These are phyloP conservation scores for Okapia johnstoni DNA, from an alignment of 2,113 vertebrate genomes.

Conservation along the genomic window DNA sequence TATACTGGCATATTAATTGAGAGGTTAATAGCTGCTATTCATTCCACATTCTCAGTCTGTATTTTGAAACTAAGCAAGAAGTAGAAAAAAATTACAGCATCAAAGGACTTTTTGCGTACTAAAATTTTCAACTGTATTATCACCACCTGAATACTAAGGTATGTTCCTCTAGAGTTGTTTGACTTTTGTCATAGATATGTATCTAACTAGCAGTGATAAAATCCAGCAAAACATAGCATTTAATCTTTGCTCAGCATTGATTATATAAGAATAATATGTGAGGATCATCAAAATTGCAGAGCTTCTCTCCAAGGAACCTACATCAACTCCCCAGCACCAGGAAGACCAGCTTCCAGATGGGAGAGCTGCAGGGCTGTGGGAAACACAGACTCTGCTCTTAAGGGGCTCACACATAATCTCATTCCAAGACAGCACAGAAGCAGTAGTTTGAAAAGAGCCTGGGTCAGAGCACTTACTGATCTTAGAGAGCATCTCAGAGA, in stretches of 20 bases:
- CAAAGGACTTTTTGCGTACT: constrained; percentile 15
- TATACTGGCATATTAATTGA: constrained; percentile 40
- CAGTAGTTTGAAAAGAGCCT: neutral
- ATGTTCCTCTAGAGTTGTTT: neutral
- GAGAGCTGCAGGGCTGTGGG: neutral
- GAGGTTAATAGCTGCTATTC: constrained; percentile 5
- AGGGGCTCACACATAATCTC: neutral
- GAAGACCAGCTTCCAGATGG: neutral
- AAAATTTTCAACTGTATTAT: neutral
- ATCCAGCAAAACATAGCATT: neutral
- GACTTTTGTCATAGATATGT: neutral
- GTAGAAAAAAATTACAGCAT: neutral
- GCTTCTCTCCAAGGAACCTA: neutral
- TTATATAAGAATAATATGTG: neutral
- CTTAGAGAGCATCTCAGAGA: neutral
- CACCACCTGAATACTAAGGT: constrained; percentile 4
- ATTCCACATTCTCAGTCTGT: neutral
- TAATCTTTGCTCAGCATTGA: neutral
- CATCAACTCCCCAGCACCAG: neutral
- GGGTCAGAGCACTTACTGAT: neutral
- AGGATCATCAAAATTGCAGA: neutral
- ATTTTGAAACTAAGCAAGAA: constrained; percentile 23
- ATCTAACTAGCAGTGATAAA: neutral
- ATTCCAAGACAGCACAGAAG: neutral
- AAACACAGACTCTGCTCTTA: neutral